Base-by-base conservation (phyloP, 2,797 vertebrate genomes). In the Molossus molossus region DNA sequence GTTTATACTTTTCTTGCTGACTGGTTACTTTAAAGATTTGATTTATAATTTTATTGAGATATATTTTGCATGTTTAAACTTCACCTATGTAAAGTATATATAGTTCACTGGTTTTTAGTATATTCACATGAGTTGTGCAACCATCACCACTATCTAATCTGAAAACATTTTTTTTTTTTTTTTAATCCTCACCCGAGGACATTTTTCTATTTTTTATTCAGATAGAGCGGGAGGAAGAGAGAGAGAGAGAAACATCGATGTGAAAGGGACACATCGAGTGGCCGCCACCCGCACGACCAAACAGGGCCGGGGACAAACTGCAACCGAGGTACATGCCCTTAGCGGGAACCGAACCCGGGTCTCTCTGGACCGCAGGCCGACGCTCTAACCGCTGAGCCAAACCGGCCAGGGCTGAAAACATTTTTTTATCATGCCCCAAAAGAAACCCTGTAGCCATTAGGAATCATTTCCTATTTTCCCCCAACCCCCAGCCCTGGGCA, bases 141-240 rank as follows among this genome's bases (percentile, higher is more conserved):
- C 62, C 13, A 40, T 72, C 17, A 33, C 50, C 6, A n/a, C 33
- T 40, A 8, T 75, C 87, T 45, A 29, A 77, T 89, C 87, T 84
- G 21, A 53, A 93, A 81, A 85, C 53, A 79, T 91, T 5, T 82
- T 91, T 87, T 88, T 83, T 79, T 91, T 5, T 82, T 91, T 87
- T 88, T 83, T n/a, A n/a, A n/a, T n/a, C n/a, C n/a, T n/a, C n/a
- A n/a, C n/a, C n/a, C n/a, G n/a, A n/a, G n/a, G n/a, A n/a, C n/a
- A n/a, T n/a, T n/a, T n/a, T n/a, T n/a, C n/a, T n/a, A n/a, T n/a
- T n/a, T n/a, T n/a, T n/a, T n/a, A n/a, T n/a, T n/a, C n/a, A n/a
- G n/a, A n/a, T n/a, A n/a, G n/a, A n/a, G n/a, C n/a, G n/a, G n/a
- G n/a, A n/a, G n/a, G n/a, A n/a, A n/a, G n/a, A n/a, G n/a, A n/a